Evolutionary conservation across 2,113 vertebrate genomes (phyloP).

Genomic region (Sebastes schlegelii): DNA sequence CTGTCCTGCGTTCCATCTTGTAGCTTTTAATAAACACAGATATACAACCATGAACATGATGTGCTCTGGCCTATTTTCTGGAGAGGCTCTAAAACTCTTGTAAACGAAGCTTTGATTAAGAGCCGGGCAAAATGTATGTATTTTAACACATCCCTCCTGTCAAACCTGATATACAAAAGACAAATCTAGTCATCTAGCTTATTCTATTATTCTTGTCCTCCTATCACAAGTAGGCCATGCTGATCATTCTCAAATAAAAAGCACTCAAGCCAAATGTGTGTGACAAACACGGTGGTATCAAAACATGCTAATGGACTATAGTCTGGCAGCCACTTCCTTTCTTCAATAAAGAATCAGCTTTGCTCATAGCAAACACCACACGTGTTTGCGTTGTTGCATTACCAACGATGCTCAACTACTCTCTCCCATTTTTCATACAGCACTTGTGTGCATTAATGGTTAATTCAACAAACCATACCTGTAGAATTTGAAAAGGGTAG

Average conservation of each 20-base stretch:
- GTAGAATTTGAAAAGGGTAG: neutral
- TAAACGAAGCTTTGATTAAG: neutral
- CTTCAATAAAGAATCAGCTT: neutral
- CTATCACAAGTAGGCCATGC: neutral
- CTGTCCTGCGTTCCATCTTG: neutral
- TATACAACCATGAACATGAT: neutral
- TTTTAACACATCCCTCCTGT: neutral
- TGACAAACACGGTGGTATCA: neutral
- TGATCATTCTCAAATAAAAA: slow-evolving; percentile 38
- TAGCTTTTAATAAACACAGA: neutral
- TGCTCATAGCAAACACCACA: neutral
- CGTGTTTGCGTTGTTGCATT: neutral
- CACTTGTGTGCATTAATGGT: neutral
- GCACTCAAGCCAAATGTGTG: slow-evolving; percentile 31
- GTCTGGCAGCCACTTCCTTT: neutral
- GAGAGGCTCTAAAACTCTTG: neutral
- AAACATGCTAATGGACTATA: slow-evolving; percentile 30
- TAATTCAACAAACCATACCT: neutral
- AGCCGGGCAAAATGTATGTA: neutral
- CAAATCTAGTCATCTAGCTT: neutral
- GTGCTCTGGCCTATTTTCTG: neutral
- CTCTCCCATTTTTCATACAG: neutral
- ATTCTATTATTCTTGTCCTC: neutral
- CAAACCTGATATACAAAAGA: neutral
- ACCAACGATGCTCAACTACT: neutral